Evolutionary conservation across 2,113 vertebrate genomes (phyloP), one percentile per base, ranked within the genome.

Genomic region (Echinops telfairi): DNA sequence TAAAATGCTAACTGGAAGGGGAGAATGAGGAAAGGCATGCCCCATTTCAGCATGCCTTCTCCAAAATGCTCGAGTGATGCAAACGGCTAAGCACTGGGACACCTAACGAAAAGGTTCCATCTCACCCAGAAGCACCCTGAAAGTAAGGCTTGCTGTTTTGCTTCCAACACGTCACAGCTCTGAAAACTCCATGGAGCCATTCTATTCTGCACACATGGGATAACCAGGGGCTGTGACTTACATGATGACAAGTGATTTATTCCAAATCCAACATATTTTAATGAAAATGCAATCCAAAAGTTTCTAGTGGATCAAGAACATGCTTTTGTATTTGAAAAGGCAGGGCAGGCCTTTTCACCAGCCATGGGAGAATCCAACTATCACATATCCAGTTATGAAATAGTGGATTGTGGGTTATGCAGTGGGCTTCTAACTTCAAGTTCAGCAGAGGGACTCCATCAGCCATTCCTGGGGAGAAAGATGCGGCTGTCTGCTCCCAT

Each of bases 231-330:
- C 6, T 2, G 31, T 6, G 68, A 73, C 10, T 2, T 19, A 22
- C 33, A 36, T 20, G 16, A 36, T 27, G 17, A 31, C 17, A 73
- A 71, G 6, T 23, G 17, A 23, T 31, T 90, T 73, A 43, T 36
- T 73, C 64, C 14, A 91, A 83, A 95, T 68, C 87, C 11, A 91
- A 60, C 43, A 27, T 22, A 73, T 29, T 91, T 94, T 86, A 91
- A 47, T 62, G 66, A 88, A 91, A 92, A 84, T 9, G 31, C 47
- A 90, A 70, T 4, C 60, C 10, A 47, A 2, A 93, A 70, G 43
- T 47, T 89, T 68, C 57, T 25, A 27, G 36, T 25, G 5, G 25
- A 47, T 81, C 47, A 53, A 11, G 10, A 40, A 53, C 47, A 53
- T 53, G 47, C 10, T 53, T 53, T 11, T 89, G 15, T 43, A 60